A percentile compares a stretch with the other conserved stretches of the same genome.
These are phyloP conservation scores for Calidris pygmaea DNA, from an alignment of 2,113 vertebrate species.

Conservation along the genomic window DNA sequence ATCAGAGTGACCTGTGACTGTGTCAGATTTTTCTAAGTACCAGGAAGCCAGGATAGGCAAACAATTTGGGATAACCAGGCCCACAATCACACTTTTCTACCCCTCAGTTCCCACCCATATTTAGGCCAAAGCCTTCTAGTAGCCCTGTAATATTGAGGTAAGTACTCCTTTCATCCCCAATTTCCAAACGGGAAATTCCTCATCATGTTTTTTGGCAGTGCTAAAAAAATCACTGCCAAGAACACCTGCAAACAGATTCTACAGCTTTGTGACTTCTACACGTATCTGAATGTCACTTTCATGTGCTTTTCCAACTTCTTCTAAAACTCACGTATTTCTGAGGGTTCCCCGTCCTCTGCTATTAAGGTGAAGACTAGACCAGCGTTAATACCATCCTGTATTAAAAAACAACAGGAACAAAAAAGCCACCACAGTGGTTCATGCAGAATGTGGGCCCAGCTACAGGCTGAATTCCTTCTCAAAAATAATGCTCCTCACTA, in stretches of 20 bases:
- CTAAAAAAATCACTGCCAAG: neutral
- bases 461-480: neutral
- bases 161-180: neutral
- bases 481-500: neutral
- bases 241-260: neutral
- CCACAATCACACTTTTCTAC: neutral
- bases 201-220: neutral
- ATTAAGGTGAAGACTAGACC: neutral
- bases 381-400: neutral
- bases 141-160: neutral
- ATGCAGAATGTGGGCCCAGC: neutral
- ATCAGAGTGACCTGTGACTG: neutral
- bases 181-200: neutral
- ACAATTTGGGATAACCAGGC: neutral
- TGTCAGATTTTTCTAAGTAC: neutral
- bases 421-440: neutral
- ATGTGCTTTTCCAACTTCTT: neutral
- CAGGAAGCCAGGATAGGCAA: neutral
- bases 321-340: neutral
- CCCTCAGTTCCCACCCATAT: neutral
- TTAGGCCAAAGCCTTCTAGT: fast-evolving
- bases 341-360: neutral
- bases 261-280: neutral
- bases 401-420: neutral
- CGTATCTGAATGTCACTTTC: neutral